A percentile compares a stretch with the other conserved stretches of the same genome.
Conservation (phyloP, 2,888 invertebrate genomes). For the Drosophila atroscutellata region DNA sequence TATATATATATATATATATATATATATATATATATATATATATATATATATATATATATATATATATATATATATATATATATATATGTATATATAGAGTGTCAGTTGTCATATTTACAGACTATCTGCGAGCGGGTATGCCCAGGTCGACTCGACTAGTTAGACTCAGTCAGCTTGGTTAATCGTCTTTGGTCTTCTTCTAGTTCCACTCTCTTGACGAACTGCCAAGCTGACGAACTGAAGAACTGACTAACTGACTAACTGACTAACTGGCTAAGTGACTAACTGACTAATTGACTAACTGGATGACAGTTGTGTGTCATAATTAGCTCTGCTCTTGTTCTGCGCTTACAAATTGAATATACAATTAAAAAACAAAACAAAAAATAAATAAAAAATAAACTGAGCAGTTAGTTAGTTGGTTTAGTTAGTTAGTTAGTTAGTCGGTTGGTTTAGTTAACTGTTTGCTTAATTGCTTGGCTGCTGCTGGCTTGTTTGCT, state of each 20-base stretch:
- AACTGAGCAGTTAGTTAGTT: not conserved
- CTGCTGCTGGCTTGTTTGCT: constrained; percentile 5
- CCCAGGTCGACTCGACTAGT: not conserved
- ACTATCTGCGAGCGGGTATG: not conserved
- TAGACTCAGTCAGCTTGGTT: not conserved
- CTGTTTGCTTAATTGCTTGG: not conserved
- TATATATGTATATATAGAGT: not conserved
- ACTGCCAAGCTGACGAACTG: not conserved
- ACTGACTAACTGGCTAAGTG: not conserved
- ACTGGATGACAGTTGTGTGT: constrained; percentile 20
- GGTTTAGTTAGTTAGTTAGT: not conserved
- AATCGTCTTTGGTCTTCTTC: not conserved
- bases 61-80: too few species aligned
- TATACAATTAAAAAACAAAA: not conserved
- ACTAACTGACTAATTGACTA: not conserved
- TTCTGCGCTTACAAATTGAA: constrained; percentile 20
- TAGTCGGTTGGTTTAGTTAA: not conserved
- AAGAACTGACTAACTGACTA: not conserved
- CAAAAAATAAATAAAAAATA: not conserved
- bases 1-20: too few species aligned
- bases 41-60: too few species aligned
- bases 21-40: too few species aligned
- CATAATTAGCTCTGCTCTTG: constrained; percentile 41
- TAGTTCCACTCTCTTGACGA: not conserved
- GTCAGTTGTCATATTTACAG: not conserved